Base-by-base conservation (phyloP, 2,888 invertebrate genomes). In the Sipha maydis region DNA sequence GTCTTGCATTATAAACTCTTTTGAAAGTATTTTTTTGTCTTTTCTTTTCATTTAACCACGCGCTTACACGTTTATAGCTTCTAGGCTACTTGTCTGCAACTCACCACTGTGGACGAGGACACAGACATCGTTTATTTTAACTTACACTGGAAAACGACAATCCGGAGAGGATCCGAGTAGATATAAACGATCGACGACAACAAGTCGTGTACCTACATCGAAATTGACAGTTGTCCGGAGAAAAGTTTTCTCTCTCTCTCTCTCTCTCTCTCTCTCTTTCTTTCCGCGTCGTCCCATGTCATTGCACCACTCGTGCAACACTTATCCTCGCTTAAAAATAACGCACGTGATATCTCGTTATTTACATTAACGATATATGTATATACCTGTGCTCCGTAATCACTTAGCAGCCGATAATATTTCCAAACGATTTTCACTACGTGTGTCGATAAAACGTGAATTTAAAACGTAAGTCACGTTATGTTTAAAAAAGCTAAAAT, bases 191-290 rank as follows among this genome's bases (percentile, higher is more conserved):
- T 61, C 56, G 56, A 79, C 78, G 48, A 54, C 54, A 21, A 25
- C 61, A 21, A 19, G 61, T 61, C 31, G 56, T 61, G 34, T 28
- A 28, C 28, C 31, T 61, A 80, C 80, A 71, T 48, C 38, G 31
- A 71, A 83, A 71, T 83, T 83, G 83, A 83, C 83, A 83, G 41
- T 76, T 25, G 83, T 31, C 69, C 71, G 25, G 9, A 83, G 69
- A 83, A 71, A 71, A 83, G 48, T 41, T 83, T 83, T 48, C 41
- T 25, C 41, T 31, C n/a, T 21, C 14, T 34, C 75, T 76, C 21
- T 41, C 41, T 41, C 11, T 41, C n/a, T 76, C 41, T 25, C 41
- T 31, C n/a, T 21, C 9, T 34, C 75, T 76, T 34, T 34, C 34
- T 34, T 4, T 38, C 34, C 19, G 38, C 17, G 71, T 71, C 17